phyloP scores from a whole-genome alignment of 2,113 vertebrate species.

The Sinocyclocheilus anophthalmus region DNA sequence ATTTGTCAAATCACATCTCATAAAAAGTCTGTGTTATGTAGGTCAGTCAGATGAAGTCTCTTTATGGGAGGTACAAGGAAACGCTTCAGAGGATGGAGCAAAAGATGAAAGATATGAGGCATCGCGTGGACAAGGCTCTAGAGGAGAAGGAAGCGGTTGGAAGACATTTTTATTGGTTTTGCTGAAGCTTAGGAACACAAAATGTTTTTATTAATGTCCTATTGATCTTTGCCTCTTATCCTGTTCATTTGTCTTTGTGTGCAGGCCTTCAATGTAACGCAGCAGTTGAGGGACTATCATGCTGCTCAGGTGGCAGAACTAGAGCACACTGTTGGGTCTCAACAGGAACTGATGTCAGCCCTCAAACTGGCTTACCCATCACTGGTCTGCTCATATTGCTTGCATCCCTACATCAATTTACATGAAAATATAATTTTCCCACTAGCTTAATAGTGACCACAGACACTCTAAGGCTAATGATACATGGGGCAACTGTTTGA shows the following conservation, averaged over 20 bases:
- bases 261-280: constrained; percentile 75
- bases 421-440: background rate
- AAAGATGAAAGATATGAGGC: constrained; percentile 76
- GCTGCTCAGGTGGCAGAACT: constrained; percentile 73
- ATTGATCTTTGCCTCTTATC: background rate
- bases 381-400: constrained; percentile 74
- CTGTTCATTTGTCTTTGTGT: constrained; percentile 40
- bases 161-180: background rate
- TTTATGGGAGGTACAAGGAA: constrained; percentile 68
- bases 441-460: background rate
- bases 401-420: background rate
- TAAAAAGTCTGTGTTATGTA: constrained; percentile 31
- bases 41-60: constrained; percentile 59
- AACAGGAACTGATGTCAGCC: constrained; percentile 72
- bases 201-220: background rate
- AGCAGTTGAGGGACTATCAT: constrained; percentile 76
- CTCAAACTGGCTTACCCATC: constrained; percentile 72
- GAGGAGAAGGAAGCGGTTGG: constrained; percentile 79
- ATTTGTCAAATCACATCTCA: background rate
- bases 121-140: constrained; percentile 73
- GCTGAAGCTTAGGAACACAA: background rate
- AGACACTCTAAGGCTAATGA: background rate
- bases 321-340: constrained; percentile 74
- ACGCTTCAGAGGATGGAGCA: constrained; percentile 65
- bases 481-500: too few species aligned